Evolutionary conservation across 1,140 invertebrate species (phyloP), one percentile per base, ranked within the genome.

Genomic region (Steinernema feltiae): DNA sequence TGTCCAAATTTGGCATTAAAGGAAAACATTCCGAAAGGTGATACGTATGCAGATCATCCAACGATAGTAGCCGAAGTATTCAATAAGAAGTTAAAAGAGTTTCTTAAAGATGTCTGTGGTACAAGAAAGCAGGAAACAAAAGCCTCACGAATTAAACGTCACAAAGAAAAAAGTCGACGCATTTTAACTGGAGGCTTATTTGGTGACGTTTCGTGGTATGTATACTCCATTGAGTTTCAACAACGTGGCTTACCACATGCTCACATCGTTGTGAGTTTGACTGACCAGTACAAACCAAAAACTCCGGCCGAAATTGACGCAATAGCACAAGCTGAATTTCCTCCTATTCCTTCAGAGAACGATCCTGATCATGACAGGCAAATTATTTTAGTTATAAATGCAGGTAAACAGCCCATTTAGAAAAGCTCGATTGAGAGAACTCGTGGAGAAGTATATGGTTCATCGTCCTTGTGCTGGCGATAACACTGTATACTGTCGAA

Each of bases 311-410:
- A 78, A 76, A 88, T 89, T 73, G 89, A 90, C 85, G 73, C 85
- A 41, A 80, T 89, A 7, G 88, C 90, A 77, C 88, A 77, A 53
- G 89, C 89, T 1, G 89, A 90, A 87, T 88, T 90, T 75, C 89
- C 90, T 32, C 7, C 24, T 27, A 15, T 63, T 15, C 53, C 53
- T 7, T 3, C 12, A 3, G 3, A 17, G 3, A 27, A 27, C 15
- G 53, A 63, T 21, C 53, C 53, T 63, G 24, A 63, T 27, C 24
- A n/a, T 27, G 24, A 63, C 7, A 15, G 24, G 53, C 24, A 63
- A 7, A 18, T 18, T 15, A n/a, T 63, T 46, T 46, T 46, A 7
- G 7, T 12, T 46, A 12, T 46, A 46, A 63, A 63, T 15, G 24
- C 7, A 63, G 24, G 7, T 63, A 63, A 15, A 90, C 87, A 63